These are phyloP conservation scores for Lepidurus apus DNA, from an alignment of 1,140 invertebrate species.

Conservation along the genomic window DNA sequence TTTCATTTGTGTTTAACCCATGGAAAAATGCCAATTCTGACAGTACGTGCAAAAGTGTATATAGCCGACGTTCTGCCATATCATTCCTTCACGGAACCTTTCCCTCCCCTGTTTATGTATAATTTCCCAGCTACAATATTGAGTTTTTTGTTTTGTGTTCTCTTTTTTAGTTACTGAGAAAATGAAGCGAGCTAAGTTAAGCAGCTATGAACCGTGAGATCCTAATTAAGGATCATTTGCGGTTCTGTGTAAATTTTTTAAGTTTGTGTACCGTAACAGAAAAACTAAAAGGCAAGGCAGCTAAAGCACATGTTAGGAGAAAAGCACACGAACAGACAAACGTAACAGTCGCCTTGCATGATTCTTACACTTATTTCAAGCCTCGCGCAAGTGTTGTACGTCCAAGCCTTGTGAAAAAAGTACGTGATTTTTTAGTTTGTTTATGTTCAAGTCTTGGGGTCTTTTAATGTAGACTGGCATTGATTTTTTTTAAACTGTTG, in stretches of 20 bases:
- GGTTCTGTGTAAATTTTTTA: background rate
- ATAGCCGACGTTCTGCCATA: constrained; percentile 10
- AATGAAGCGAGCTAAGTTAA: background rate
- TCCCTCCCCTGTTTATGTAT: background rate
- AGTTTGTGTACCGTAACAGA: background rate
- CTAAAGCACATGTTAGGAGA: background rate
- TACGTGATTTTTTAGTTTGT: background rate
- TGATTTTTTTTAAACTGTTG: background rate
- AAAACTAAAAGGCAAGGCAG: background rate
- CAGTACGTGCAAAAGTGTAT: constrained; percentile 2
- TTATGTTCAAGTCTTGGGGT: background rate
- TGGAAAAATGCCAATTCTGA: background rate
- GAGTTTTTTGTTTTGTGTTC: background rate
- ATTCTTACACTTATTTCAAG: background rate
- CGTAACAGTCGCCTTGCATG: constrained; percentile 10
- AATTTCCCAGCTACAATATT: background rate
- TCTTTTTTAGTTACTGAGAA: background rate
- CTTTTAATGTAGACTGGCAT: background rate
- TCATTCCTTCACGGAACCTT: constrained; percentile 1
- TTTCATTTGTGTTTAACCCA: background rate
- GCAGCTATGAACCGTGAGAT: background rate
- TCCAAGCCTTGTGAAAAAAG: constrained; percentile 18
- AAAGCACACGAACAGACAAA: constrained; percentile 4
- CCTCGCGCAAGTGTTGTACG: constrained; percentile 1
- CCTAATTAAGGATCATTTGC: background rate